Evolutionary conservation across 1,140 invertebrate genomes (phyloP).

Genomic region (Drosophila gunungcola): DNA sequence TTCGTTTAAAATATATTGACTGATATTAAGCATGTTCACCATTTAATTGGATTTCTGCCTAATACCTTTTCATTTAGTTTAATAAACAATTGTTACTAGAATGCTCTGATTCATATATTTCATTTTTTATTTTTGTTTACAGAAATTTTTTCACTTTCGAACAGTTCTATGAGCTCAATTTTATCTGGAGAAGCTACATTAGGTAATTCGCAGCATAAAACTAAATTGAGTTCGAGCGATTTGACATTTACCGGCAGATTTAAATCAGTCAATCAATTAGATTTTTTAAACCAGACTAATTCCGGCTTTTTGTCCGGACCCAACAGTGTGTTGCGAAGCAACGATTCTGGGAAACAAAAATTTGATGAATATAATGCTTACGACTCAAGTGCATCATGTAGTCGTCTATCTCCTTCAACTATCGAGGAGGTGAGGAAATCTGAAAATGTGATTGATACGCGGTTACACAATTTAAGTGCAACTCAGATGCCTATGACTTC

Average conservation of each 20-base stretch:
- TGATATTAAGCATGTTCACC: too few relatives aligned
- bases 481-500: not conserved
- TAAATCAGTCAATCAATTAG: constrained; percentile 38
- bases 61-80: too few relatives aligned
- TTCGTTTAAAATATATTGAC: too few relatives aligned
- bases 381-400: constrained; percentile 65
- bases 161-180: constrained; percentile 81
- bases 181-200: constrained; percentile 60
- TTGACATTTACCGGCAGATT: constrained; percentile 80
- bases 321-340: constrained; percentile 16
- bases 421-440: constrained; percentile 34
- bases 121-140: constrained; percentile 2
- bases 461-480: not conserved
- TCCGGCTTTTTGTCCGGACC: constrained; percentile 4
- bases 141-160: constrained; percentile 79
- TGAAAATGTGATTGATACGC: constrained; percentile 19
- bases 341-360: constrained; percentile 24
- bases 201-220: constrained; percentile 38
- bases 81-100: too few relatives aligned
- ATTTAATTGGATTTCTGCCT: too few relatives aligned
- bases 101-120: not conserved
- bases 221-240: constrained; percentile 42
- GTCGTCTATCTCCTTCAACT: constrained; percentile 56
- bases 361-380: constrained; percentile 46
- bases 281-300: constrained; percentile 19